phyloP scores from a whole-genome alignment of 1,140 invertebrate species.

The Brachionus paranguensis region DNA sequence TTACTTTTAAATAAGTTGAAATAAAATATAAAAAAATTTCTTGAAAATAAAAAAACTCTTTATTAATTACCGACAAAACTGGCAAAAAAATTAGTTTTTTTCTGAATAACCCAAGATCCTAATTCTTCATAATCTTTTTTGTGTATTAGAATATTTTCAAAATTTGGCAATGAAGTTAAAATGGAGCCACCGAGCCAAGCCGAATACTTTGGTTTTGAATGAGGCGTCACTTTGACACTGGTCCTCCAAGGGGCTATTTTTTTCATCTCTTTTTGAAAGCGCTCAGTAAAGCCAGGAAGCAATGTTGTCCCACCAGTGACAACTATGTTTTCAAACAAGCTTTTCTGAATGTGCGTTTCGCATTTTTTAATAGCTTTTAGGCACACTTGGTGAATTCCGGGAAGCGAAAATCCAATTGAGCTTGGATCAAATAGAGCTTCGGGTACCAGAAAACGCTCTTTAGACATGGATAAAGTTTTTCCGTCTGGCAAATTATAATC shows the following conservation, averaged over 20 bases:
- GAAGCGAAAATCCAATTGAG: constrained; percentile 91
- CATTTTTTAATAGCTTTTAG: background rate
- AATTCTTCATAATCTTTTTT: constrained; percentile 91
- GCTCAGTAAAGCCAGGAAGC: constrained; percentile 57
- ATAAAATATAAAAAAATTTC: no score
- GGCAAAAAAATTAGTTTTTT: constrained; percentile 60
- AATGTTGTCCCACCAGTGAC: constrained; percentile 60
- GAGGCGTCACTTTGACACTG: constrained; percentile 56
- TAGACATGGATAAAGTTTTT: constrained; percentile 80
- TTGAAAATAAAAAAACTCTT: no score
- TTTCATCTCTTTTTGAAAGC: constrained; percentile 59
- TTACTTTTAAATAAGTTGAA: no score
- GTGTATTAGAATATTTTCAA: constrained; percentile 71
- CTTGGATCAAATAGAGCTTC: constrained; percentile 88
- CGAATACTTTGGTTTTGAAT: constrained; percentile 55
- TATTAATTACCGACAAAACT: constrained; percentile 59
- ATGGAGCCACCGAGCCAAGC: constrained; percentile 55
- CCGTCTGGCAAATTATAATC: constrained; percentile 62
- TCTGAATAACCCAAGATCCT: constrained; percentile 83
- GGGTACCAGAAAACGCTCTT: constrained; percentile 71
- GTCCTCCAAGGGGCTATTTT: constrained; percentile 56
- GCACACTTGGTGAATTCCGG: constrained; percentile 87
- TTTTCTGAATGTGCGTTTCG: background rate
- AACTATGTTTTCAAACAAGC: constrained; percentile 41
- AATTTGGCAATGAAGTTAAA: constrained; percentile 59